Evolutionary conservation across 2,888 invertebrate genomes (phyloP), one percentile per base, ranked within the genome.

Genomic region (Noctua comes): DNA sequence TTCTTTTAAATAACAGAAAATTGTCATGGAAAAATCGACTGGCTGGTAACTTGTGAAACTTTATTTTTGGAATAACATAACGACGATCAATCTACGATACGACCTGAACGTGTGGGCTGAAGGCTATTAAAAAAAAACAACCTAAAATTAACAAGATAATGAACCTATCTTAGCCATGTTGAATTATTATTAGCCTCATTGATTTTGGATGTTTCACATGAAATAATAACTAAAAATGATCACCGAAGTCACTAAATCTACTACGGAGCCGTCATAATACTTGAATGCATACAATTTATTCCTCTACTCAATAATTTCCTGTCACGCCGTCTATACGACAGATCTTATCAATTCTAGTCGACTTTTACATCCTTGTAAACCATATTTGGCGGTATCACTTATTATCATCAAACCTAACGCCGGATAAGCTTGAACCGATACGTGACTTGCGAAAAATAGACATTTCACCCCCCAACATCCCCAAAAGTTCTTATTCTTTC

Each of bases 391-490:
- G 93, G 95, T 95, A 96, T 95, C 95, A 95, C 95, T 96, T 96
- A 96, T 96, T 95, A 96, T 96, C 95, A 96, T 96, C 95, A 95
- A 95, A 94, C 94, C 94, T 95, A 94, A 96, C 93, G 92, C 94
- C 91, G 95, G 95, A 96, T 96, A 96, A 96, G 96, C 95, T 92
- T 90, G 91, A 92, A 91, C 92, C 90, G 92, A 92, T 93, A 96
- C 96, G 96, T 96, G 96, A 96, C 96, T 95, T 94, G 94, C 92
- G 95, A 95, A 96, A 96, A 96, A 96, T 95, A 95, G 93, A 93
- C 91, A 93, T 96, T 93, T 90, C 84, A 91, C 87, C 89, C 89
- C 93, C 91, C 88, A 70, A 48, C 59, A 62, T 68, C 74, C 87
- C 91, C 71, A 76, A 88, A 91, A 91, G 90, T 91, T 90, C 89